These are phyloP conservation scores for Matsumyia berberina DNA, from an alignment of 2,888 invertebrate species.

Conservation along the genomic window DNA sequence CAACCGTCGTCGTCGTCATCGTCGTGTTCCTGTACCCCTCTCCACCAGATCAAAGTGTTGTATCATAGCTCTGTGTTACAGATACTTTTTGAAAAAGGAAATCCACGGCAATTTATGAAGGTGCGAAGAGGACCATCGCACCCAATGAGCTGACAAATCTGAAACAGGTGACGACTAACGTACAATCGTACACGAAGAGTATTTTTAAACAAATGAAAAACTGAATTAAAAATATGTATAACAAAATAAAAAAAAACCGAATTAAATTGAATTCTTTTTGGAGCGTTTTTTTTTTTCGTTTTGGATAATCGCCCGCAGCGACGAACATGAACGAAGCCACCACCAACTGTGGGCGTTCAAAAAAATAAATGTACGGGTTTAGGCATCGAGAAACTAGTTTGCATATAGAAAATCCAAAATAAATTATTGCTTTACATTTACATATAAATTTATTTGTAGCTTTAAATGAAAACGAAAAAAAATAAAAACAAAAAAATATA, in stretches of 20 bases:
- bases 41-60: slow-evolving; percentile 2
- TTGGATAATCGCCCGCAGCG: slow-evolving; percentile 46
- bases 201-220: slow-evolving; percentile 55
- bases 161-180: slow-evolving; percentile 74
- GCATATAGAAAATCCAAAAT: slow-evolving; percentile 37
- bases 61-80: slow-evolving; percentile 1
- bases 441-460: slow-evolving; percentile 33
- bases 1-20: slow-evolving; percentile 16
- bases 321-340: slow-evolving; percentile 7
- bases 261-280: slow-evolving; percentile 4
- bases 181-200: slow-evolving; percentile 17
- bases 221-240: slow-evolving; percentile 24
- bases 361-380: slow-evolving; percentile 19
- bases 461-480: slow-evolving; percentile 19
- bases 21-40: slow-evolving; percentile 10
- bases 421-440: slow-evolving; percentile 52
- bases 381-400: slow-evolving; percentile 50
- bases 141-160: slow-evolving; percentile 71
- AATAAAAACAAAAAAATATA: background rate
- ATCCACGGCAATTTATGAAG: slow-evolving; percentile 68
- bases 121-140: slow-evolving; percentile 59
- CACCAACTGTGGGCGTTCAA: slow-evolving; percentile 50
- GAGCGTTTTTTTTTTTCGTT: background rate
- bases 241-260: slow-evolving; percentile 5
- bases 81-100: slow-evolving; percentile 50